These are phyloP conservation scores for Bugula neritina DNA, from an alignment of 2,888 invertebrate species.

Conservation along the genomic window DNA sequence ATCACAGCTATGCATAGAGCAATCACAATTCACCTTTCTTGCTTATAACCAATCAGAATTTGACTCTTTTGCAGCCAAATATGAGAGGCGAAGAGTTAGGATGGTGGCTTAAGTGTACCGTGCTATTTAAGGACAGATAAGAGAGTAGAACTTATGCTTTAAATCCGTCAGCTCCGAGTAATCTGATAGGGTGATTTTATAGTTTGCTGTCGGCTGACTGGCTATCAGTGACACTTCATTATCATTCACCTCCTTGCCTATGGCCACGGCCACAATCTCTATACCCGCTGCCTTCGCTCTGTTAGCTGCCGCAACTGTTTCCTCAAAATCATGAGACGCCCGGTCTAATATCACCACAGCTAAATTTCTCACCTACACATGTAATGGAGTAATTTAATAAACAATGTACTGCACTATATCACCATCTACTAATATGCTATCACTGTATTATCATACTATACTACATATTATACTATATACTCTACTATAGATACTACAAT, in stretches of 20 bases:
- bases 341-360: conserved; percentile 11
- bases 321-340: neutral
- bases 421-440: too few species aligned
- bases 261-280: conserved; percentile 9
- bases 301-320: conserved; percentile 13
- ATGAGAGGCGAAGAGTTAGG: too few species aligned
- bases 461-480: too few species aligned
- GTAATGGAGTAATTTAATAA: too few species aligned
- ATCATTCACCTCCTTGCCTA: conserved; percentile 20
- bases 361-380: neutral
- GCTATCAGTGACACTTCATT: conserved; percentile 6
- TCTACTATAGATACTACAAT: too few species aligned
- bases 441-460: too few species aligned
- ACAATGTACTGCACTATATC: too few species aligned
- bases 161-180: conserved; percentile 8
- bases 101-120: too few species aligned
- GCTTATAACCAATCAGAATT: too few species aligned
- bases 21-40: too few species aligned
- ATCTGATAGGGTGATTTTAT: conserved; percentile 23
- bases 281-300: conserved; percentile 7
- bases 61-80: too few species aligned
- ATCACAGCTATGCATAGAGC: too few species aligned
- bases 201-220: neutral
- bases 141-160: conserved; percentile 4
- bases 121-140: conserved; percentile 8